A percentile compares a stretch with the other conserved stretches of the same genome.
phyloP scores from a whole-genome alignment of 2,888 invertebrate genomes.

The Zygothrica quintamaculata region DNA sequence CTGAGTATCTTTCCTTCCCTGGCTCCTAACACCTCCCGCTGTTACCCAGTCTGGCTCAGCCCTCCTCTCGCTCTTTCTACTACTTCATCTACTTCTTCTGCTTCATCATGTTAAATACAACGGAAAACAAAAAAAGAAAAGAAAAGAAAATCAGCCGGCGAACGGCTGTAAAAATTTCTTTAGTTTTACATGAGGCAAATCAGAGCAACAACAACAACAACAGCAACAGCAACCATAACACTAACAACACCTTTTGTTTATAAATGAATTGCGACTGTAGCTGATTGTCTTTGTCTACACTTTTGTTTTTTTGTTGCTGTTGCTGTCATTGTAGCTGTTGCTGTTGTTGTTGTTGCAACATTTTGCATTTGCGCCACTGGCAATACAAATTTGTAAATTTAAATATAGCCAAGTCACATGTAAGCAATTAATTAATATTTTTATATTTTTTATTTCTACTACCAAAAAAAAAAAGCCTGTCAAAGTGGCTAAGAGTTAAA shows the following conservation, averaged over 20 bases:
- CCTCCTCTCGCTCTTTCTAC: not conserved
- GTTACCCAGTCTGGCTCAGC: not conserved
- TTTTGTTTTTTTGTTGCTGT: conserved; percentile 17
- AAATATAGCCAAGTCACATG: conserved; percentile 13
- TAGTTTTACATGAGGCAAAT: conserved; percentile 61
- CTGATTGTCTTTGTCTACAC: conserved; percentile 28
- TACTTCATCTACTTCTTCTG: conserved; percentile 14
- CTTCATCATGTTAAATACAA: conserved; percentile 41
- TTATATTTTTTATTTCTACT: no score
- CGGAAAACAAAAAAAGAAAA: conserved; percentile 28
- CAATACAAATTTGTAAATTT: no score
- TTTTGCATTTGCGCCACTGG: no score
- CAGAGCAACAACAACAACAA: conserved; percentile 46
- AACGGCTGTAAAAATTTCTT: conserved; percentile 42
- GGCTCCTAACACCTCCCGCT: not conserved
- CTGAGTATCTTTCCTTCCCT: conserved; percentile 24
- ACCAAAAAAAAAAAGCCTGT: conserved; percentile 37
- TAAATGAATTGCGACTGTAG: conserved; percentile 51
- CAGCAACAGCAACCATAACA: conserved; percentile 13
- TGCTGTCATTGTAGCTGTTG: conserved; percentile 23
- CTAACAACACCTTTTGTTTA: conserved; percentile 50
- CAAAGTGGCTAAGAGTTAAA: conserved; percentile 18
- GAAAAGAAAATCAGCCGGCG: conserved; percentile 50
- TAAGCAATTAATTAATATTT: conserved; percentile 34
- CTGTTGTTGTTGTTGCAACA: conserved; percentile 30